Base-by-base conservation (phyloP, 2,888 invertebrate genomes). In the Apamea epomidion region DNA sequence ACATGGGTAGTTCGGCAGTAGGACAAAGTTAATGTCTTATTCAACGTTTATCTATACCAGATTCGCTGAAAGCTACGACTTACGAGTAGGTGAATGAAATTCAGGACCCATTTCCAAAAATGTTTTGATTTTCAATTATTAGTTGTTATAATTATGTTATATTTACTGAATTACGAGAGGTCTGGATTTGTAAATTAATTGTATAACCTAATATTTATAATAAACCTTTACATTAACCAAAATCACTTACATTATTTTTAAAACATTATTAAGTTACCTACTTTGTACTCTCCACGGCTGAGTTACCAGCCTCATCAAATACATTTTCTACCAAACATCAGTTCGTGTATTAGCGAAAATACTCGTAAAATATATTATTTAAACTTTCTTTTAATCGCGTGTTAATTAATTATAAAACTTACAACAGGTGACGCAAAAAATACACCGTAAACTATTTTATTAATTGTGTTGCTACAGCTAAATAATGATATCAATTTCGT, bases 401-500 rank as follows among this genome's bases (percentile, higher is more conserved):
- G 73, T 75, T 83, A 83, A 71, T 76, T 87, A 79, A 71, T 87
- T 82, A 76, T 68, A 70, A 71, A 72, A 82, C 29, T 71, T 32
- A 76, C 54, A 82, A 71, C 69, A 45, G 65, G 37, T 86, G 65
- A 70, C 37, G 76, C 64, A 82, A 82, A 83, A 85, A 85, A 37
- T 48, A 73, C 37, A 79, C 29, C 51, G 25, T 62, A 86, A 65
- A 75, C 51, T 18, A 65, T 73, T 70, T 83, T 73, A 75, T 78
- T 71, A 86, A 84, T 74, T 60, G 69, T 83, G 73, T 85, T 84
- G 80, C 70, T 71, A 87, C 58, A 65, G 76, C 58, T 72, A 74
- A 80, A 84, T 84, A 87, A 87, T 83, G 0, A 80, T 80, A 87
- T 84, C 18, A 87, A 80, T 87, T 74, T 80, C 45, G 71, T 7